Evolutionary conservation across 2,888 invertebrate genomes (phyloP), one percentile per base, ranked within the genome.

Genomic region (Pammene aurita): DNA sequence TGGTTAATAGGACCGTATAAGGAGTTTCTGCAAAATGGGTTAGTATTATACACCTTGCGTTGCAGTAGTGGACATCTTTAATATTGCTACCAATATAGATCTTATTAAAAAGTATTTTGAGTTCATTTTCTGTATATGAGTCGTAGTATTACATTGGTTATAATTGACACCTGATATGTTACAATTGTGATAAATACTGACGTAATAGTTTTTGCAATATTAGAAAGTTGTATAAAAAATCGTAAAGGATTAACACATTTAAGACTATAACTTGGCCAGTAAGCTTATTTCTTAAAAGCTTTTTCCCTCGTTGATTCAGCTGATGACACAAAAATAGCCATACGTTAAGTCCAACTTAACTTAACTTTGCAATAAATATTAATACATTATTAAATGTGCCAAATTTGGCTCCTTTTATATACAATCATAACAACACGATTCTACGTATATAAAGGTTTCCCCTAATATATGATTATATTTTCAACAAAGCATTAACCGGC

Each of bases 11-110:
- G 6, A 41, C 11, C 10, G 16, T 13, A 9, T 41, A 0, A 44
- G 0, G 7, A 34, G 26, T 58, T 58, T 46, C 44, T 46, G 58
- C 58, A 44, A 46, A 42, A 58, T 44, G 58, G 44, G 44, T 58
- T 58, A 58, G 26, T 13, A 58, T 54, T 54, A 62, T 62, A 50
- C 62, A 62, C 62, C 62, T 62, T 62, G 62, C 62, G 26, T 50
- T 9, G n/a, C n/a, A n/a, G 18, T 9, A 5, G 16, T 4, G 5
- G 14, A 14, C 50, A 18, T 18, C 9, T 38, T n/a, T 50, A 52
- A 52, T 0, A 16, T 62, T 41, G 18, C 50, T 1, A 0, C n/a
- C 5, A 14, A 50, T 18, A 9, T 13, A 26, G n/a, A 41, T 14
- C 38, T 62, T 62, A 62, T 62, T 41, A 9, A 6, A 18, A 10